phyloP scores from a whole-genome alignment of 2,888 invertebrate species.

The Nemotelus pantherinus region DNA sequence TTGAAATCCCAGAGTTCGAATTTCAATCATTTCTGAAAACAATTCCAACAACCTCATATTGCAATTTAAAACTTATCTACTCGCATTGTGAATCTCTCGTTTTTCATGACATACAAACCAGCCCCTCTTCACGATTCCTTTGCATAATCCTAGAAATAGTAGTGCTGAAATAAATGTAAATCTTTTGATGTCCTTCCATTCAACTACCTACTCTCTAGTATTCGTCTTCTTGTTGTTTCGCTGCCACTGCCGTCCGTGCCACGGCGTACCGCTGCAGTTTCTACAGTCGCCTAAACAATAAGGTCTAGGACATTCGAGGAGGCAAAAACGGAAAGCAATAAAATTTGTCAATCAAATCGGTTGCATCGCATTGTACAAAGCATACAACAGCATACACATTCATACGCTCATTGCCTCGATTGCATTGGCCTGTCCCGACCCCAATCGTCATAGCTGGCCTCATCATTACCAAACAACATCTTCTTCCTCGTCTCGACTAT shows the following conservation, averaged over 20 bases:
- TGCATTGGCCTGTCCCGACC: no score
- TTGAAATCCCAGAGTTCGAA: no score
- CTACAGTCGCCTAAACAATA: slow-evolving; percentile 12
- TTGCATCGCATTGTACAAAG: slow-evolving; percentile 8
- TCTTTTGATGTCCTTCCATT: slow-evolving; percentile 32
- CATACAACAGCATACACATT: no score
- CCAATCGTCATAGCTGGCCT: no score
- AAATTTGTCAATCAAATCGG: slow-evolving; percentile 37
- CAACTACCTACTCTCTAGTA: slow-evolving; percentile 25
- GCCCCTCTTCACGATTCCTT: background rate
- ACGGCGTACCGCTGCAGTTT: no score
- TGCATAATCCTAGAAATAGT: slow-evolving; percentile 4
- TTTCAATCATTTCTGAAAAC: no score
- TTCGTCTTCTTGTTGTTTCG: slow-evolving; percentile 6
- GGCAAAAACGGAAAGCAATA: slow-evolving; percentile 33
- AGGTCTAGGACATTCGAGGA: slow-evolving; percentile 39
- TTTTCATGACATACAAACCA: background rate
- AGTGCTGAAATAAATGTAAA: slow-evolving; percentile 32
- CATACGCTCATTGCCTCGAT: no score
- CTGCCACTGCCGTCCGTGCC: background rate
- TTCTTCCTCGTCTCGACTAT: slow-evolving; percentile 12
- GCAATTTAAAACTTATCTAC: no score
- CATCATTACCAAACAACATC: background rate
- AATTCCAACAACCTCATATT: no score
- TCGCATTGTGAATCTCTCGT: no score